Percentiles rank a stretch among this genome's conserved stretches.
Conservation (phyloP, 2,888 invertebrate genomes). For the Dione juno region DNA sequence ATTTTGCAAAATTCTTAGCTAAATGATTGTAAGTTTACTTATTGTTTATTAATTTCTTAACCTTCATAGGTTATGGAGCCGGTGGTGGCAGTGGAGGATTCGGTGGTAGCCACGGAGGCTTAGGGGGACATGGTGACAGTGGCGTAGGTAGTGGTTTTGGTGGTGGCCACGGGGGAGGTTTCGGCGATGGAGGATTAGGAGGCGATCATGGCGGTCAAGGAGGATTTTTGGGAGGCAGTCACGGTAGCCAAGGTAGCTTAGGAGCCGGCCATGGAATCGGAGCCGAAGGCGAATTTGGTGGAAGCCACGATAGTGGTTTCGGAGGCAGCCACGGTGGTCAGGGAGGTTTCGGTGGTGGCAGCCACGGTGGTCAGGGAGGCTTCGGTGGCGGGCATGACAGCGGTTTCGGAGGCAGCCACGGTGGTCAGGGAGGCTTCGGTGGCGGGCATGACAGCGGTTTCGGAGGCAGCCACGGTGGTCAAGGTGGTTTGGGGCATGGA, state of each 20-base stretch:
- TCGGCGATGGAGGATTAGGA: neutral
- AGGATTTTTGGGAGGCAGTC: neutral
- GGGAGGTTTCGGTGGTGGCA: constrained; percentile 8
- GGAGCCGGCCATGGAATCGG: neutral
- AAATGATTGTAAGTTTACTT: neutral
- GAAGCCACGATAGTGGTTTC: neutral
- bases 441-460: no score
- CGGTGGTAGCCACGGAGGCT: constrained; percentile 6
- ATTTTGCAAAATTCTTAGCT: neutral
- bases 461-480: constrained; percentile 8
- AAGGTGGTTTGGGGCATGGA: constrained; percentile 8
- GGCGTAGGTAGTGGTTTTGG: constrained; percentile 6
- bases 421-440: neutral
- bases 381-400: constrained; percentile 8
- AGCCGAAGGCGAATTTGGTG: neutral
- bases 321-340: neutral
- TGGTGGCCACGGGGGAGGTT: neutral
- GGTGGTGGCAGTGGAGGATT: neutral
- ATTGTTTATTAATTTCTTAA: neutral
- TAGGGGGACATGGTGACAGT: constrained; percentile 8
- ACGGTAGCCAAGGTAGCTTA: neutral
- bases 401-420: neutral
- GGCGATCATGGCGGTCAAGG: constrained; percentile 8
- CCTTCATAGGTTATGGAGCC: neutral
- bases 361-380: neutral